phyloP scores from a whole-genome alignment of 2,797 vertebrate genomes.

The Florisuga fusca region DNA sequence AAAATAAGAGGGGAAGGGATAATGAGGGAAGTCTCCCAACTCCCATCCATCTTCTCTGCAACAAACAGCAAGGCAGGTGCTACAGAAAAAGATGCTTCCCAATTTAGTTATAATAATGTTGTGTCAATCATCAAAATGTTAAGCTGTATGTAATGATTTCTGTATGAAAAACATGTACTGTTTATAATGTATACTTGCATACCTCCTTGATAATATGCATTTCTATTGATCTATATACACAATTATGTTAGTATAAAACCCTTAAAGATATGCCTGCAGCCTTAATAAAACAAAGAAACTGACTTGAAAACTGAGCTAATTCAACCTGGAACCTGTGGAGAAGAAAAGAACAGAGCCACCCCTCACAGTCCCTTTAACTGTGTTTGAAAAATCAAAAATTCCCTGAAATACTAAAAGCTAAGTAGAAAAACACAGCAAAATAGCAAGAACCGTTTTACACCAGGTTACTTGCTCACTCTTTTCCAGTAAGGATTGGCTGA shows the following conservation, averaged over 20 bases:
- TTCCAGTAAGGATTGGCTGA: background rate
- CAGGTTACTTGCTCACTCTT: conserved; percentile 22
- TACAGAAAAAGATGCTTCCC: conserved; percentile 9
- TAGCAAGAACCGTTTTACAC: background rate
- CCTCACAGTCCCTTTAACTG: background rate
- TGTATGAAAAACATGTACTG: conserved; percentile 26
- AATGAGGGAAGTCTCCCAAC: background rate
- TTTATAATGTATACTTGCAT: conserved; percentile 39
- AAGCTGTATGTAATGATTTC: conserved; percentile 31
- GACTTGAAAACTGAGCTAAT: conserved; percentile 16
- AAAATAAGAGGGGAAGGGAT: background rate
- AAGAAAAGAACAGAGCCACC: background rate
- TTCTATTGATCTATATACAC: conserved; percentile 43
- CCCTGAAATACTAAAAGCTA: background rate
- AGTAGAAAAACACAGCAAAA: conserved; percentile 18
- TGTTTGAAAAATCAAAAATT: conserved; percentile 6
- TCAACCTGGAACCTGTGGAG: conserved; percentile 15
- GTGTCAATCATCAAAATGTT: conserved; percentile 48
- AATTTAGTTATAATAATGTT: conserved; percentile 44
- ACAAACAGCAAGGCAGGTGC: conserved; percentile 18
- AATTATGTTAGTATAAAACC: conserved; percentile 37
- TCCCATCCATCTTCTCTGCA: background rate
- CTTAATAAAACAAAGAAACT: conserved; percentile 41
- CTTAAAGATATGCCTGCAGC: conserved; percentile 31
- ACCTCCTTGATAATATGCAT: conserved; percentile 34